These are phyloP conservation scores for Netelia inedita DNA, from an alignment of 2,888 invertebrate species.

Conservation along the genomic window DNA sequence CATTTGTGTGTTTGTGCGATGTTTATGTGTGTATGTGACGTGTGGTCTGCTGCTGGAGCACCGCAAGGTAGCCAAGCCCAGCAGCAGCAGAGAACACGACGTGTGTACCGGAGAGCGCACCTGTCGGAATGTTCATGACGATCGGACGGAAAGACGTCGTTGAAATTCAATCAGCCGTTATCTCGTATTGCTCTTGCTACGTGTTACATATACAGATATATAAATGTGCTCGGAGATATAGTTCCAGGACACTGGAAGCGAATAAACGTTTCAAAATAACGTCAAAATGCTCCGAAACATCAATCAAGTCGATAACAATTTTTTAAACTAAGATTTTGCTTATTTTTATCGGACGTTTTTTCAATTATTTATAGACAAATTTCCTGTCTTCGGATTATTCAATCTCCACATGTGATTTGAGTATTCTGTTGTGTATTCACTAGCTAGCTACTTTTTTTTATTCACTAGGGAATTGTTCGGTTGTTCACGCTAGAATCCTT, in stretches of 20 bases:
- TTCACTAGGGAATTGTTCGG: too few relatives aligned
- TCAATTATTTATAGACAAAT: too few relatives aligned
- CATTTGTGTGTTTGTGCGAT: neutral
- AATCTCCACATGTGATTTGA: too few relatives aligned
- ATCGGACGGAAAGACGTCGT: constrained; percentile 34
- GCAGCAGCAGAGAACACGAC: neutral
- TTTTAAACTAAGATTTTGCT: too few relatives aligned
- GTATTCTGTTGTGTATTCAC: too few relatives aligned
- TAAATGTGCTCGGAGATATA: neutral
- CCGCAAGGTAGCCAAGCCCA: neutral
- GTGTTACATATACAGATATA: neutral
- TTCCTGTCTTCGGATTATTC: too few relatives aligned
- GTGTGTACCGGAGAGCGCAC: constrained; percentile 48
- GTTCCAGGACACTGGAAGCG: neutral
- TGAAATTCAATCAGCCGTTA: constrained; percentile 65
- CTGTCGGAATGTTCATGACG: constrained; percentile 61
- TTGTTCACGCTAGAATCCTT: too few relatives aligned
- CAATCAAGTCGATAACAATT: too few relatives aligned
- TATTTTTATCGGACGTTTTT: too few relatives aligned
- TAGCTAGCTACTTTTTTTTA: too few relatives aligned
- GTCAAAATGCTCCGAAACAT: neutral
- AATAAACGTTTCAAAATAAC: neutral
- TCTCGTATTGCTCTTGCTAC: constrained; percentile 15
- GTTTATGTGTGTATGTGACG: constrained; percentile 5
- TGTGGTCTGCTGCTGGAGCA: constrained; percentile 20